Conservation (phyloP, 2,113 vertebrate genomes). For the Gymnocephalus cernua region DNA sequence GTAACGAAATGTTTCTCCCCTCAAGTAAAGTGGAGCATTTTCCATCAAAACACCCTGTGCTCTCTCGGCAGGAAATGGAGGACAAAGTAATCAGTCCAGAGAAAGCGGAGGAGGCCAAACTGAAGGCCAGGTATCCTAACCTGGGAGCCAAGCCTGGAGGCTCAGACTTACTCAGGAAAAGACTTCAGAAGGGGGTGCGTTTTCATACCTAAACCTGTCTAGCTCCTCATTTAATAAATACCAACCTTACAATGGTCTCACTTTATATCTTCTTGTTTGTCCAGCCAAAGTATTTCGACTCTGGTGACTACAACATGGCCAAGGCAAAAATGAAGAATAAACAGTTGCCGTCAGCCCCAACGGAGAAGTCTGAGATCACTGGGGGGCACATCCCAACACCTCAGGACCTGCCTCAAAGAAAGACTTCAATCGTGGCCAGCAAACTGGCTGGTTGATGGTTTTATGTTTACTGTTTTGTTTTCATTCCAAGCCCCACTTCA, state of each 20-base stretch:
- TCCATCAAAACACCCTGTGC: neutral
- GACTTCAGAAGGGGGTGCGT: conserved; percentile 95
- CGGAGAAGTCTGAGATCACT: conserved; percentile 96
- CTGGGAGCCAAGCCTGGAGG: conserved; percentile 94
- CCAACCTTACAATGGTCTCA: neutral
- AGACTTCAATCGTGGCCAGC: conserved; percentile 96
- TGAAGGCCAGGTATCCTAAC: conserved; percentile 95
- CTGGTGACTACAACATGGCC: conserved; percentile 99
- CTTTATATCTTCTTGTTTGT: conserved; percentile 26
- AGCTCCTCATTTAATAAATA: neutral
- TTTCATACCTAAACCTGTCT: neutral
- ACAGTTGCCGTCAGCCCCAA: conserved; percentile 90
- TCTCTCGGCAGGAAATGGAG: conserved; percentile 92
- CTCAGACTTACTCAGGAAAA: conserved; percentile 95
- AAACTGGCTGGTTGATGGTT: conserved; percentile 95
- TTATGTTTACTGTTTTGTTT: conserved; percentile 83
- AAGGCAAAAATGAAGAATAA: conserved; percentile 99
- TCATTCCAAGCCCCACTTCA: conserved; percentile 87
- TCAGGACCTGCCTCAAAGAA: conserved; percentile 97
- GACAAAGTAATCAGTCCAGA: conserved; percentile 97
- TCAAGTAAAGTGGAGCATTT: neutral
- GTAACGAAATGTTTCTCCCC: neutral
- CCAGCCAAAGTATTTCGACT: conserved; percentile 99
- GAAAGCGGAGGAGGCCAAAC: conserved; percentile 95
- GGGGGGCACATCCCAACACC: conserved; percentile 99